phyloP scores from a whole-genome alignment of 2,888 invertebrate genomes.

The Agriopis leucophaearia region DNA sequence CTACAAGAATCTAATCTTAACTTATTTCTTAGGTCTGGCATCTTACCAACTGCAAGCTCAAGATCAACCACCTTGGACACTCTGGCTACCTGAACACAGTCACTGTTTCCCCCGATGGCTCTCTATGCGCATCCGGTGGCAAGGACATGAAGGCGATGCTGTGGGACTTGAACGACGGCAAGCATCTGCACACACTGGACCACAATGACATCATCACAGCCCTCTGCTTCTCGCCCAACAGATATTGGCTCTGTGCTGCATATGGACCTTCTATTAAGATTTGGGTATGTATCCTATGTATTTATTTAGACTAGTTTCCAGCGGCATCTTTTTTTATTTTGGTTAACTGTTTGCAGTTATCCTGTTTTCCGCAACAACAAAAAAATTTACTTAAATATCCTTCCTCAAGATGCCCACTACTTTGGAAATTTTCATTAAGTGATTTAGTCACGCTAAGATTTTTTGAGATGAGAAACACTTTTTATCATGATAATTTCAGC shows the following conservation, averaged over 20 bases:
- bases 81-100: slow-evolving; percentile 99
- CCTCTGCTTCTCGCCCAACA: slow-evolving; percentile 99
- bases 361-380: not conserved
- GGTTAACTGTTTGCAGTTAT: not conserved
- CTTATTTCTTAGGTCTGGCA: slow-evolving; percentile 94
- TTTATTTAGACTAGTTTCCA: not conserved
- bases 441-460: not conserved
- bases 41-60: slow-evolving; percentile 98
- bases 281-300: slow-evolving; percentile 89
- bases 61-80: slow-evolving; percentile 99
- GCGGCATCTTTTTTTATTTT: not conserved
- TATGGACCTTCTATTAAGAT: slow-evolving; percentile 99
- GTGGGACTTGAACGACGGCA: slow-evolving; percentile 99
- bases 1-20: slow-evolving; percentile 1
- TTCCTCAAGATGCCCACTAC: too few species aligned
- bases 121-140: slow-evolving; percentile 99
- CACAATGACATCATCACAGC: slow-evolving; percentile 99
- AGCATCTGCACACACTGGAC: slow-evolving; percentile 99
- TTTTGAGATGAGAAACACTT: too few species aligned
- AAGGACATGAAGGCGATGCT: slow-evolving; percentile 99
- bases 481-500: too few species aligned
- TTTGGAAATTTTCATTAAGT: not conserved
- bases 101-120: slow-evolving; percentile 99
- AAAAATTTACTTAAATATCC: too few species aligned
- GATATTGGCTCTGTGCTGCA: slow-evolving; percentile 99